Conservation (phyloP, 2,797 vertebrate species). For the Sorex maritimensis region DNA sequence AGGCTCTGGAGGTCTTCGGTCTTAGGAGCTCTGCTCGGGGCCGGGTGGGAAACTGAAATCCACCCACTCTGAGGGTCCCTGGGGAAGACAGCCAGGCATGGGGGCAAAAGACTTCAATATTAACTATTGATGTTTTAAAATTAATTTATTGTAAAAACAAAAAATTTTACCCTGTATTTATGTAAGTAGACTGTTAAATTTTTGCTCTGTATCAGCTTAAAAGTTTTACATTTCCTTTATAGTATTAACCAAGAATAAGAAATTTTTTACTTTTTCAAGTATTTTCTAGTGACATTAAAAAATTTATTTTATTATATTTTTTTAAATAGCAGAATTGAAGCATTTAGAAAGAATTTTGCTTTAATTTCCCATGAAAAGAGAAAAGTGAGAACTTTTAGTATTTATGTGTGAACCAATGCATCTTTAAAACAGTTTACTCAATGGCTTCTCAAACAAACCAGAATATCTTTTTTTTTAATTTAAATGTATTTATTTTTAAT, state of each 20-base stretch:
- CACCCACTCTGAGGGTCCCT: too few relatives aligned
- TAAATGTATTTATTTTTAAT: too few relatives aligned
- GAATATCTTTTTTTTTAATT: too few relatives aligned
- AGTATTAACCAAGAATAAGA: not conserved
- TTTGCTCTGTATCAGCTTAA: not conserved
- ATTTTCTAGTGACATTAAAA: constrained; percentile 13
- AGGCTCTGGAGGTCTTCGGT: too few relatives aligned
- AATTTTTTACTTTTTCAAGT: not conserved
- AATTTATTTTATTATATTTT: constrained; percentile 3
- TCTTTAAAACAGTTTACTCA: constrained; percentile 7
- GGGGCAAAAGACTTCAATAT: too few relatives aligned
- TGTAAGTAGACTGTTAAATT: not conserved
- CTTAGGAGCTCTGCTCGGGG: too few relatives aligned
- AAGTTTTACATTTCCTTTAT: not conserved
- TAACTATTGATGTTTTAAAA: too few relatives aligned
- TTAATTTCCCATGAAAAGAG: not conserved
- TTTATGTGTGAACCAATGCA: not conserved
- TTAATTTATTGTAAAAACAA: not conserved
- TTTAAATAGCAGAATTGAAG: constrained; percentile 8
- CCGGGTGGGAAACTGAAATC: too few relatives aligned
- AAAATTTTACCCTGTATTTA: not conserved
- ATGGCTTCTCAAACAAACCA: not conserved
- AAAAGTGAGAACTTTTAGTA: constrained; percentile 49
- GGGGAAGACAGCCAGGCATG: too few relatives aligned
- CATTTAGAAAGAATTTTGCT: constrained; percentile 15